phyloP scores from a whole-genome alignment of 2,113 vertebrate genomes.

The Dicaeum eximium region DNA sequence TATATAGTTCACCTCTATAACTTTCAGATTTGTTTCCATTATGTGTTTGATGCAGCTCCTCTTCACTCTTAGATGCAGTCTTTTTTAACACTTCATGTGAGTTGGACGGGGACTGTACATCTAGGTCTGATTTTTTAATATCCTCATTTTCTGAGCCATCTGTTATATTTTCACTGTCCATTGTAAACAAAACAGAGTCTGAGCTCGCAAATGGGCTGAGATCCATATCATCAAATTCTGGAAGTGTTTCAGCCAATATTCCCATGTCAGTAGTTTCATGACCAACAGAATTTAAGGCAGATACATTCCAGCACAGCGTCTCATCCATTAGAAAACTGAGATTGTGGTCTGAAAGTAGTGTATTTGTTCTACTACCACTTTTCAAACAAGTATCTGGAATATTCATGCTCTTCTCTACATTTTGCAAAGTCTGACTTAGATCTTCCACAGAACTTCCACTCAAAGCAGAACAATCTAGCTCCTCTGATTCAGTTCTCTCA shows the following conservation, averaged over 20 bases:
- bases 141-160: background rate
- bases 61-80: background rate
- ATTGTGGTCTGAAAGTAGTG: background rate
- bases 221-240: constrained; percentile 8
- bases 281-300: background rate
- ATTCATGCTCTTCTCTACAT: background rate
- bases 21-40: background rate
- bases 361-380: background rate
- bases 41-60: background rate
- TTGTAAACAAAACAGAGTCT: background rate
- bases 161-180: background rate
- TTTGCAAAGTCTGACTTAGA: background rate
- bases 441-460: background rate
- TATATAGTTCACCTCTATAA: background rate
- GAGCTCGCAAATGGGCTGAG: background rate
- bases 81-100: constrained; percentile 12
- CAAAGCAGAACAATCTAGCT: background rate
- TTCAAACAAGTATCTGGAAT: background rate
- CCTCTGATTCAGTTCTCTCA: background rate
- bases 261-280: background rate
- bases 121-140: background rate
- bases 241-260: constrained; percentile 67
- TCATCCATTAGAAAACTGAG: background rate
- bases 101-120: background rate
- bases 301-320: background rate